phyloP scores from a whole-genome alignment of 1,140 invertebrate species.

The Cydia pomonella region DNA sequence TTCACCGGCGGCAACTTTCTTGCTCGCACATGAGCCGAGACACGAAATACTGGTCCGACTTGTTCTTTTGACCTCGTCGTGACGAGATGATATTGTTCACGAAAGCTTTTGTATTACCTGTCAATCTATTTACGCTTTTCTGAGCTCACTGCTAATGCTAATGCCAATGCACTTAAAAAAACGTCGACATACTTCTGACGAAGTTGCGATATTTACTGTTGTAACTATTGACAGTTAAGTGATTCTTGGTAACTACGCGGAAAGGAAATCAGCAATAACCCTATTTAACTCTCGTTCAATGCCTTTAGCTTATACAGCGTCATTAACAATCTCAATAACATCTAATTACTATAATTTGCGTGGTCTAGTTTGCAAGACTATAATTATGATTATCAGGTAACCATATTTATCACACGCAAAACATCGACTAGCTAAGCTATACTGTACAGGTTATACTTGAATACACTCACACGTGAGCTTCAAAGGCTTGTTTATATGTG shows the following conservation, averaged over 20 bases:
- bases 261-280: conserved; percentile 19
- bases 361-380: conserved; percentile 19
- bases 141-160: conserved; percentile 47
- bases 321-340: conserved; percentile 26
- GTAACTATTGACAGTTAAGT: conserved; percentile 26
- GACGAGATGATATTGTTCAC: conserved; percentile 53
- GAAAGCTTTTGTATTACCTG: conserved; percentile 50
- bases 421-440: background rate
- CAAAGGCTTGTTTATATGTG: conserved; percentile 11
- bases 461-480: conserved; percentile 47
- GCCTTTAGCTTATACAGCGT: background rate
- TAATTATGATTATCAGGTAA: conserved; percentile 27
- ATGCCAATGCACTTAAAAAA: conserved; percentile 49
- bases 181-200: conserved; percentile 37
- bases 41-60: conserved; percentile 55
- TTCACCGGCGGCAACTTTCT: conserved; percentile 71
- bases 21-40: conserved; percentile 45
- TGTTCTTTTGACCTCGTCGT: conserved; percentile 59
- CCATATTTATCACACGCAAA: conserved; percentile 1
- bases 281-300: conserved; percentile 1
- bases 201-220: background rate
- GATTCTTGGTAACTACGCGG: background rate
- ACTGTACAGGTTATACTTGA: background rate
- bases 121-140: conserved; percentile 49
- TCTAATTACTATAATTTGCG: conserved; percentile 18